Percentiles rank a stretch among this genome's conserved stretches.
Conservation (phyloP, 2,797 vertebrate genomes). For the Falco peregrinus region DNA sequence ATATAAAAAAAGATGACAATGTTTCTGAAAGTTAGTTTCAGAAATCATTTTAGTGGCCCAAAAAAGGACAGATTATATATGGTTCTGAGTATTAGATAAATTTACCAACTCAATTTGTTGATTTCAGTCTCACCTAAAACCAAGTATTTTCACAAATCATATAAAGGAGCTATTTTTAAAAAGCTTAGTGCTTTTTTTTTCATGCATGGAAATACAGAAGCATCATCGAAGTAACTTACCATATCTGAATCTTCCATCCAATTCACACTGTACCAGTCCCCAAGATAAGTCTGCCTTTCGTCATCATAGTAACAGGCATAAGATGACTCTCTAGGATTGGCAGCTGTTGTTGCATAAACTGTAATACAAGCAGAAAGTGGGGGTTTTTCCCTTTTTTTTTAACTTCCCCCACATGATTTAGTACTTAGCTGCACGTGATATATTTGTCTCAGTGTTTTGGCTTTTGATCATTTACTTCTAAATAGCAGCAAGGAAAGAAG, state of each 20-base stretch:
- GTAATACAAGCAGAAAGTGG: neutral
- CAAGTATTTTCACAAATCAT: neutral
- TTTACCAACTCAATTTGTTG: neutral
- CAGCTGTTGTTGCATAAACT: conserved; percentile 96
- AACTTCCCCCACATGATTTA: neutral
- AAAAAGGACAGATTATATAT: neutral
- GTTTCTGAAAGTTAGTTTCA: neutral
- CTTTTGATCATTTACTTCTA: neutral
- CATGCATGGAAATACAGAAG: neutral
- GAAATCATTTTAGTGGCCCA: neutral
- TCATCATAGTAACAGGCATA: conserved; percentile 97
- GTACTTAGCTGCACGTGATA: neutral
- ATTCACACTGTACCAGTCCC: conserved; percentile 97
- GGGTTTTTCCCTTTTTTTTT: neutral
- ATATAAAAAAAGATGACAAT: neutral
- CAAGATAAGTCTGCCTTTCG: conserved; percentile 88
- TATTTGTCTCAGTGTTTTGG: neutral
- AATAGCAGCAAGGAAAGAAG: neutral
- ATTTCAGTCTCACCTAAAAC: neutral
- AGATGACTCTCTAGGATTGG: conserved; percentile 89
- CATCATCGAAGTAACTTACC: conserved; percentile 69
- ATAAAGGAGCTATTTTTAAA: neutral
- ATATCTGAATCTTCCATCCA: conserved; percentile 98
- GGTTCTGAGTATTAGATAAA: neutral
- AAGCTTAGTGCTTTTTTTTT: neutral